These are phyloP conservation scores for Pogonus chalceus DNA, from an alignment of 1,140 invertebrate genomes.

Conservation along the genomic window DNA sequence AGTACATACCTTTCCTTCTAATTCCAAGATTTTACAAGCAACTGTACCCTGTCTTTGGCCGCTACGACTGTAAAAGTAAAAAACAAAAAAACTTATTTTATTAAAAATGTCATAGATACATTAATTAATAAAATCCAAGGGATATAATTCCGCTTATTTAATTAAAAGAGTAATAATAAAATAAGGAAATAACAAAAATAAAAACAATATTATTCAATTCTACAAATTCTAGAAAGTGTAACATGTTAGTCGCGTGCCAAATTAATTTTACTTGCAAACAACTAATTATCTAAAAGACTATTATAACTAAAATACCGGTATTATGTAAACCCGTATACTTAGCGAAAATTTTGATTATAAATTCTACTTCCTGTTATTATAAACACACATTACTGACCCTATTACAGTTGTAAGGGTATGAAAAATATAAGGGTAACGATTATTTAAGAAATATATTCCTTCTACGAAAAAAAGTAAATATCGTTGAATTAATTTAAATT, in stretches of 20 bases:
- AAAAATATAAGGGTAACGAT: too few relatives aligned
- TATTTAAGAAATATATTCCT: too few relatives aligned
- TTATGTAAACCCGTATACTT: neutral
- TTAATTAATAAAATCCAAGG: too few relatives aligned
- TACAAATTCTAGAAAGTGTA: too few relatives aligned
- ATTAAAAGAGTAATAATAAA: too few relatives aligned
- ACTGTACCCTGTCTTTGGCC: constrained; percentile 56
- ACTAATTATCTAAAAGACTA: neutral
- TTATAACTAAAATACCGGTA: neutral
- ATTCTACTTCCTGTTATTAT: neutral
- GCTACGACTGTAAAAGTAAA: constrained; percentile 16
- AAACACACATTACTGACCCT: too few relatives aligned
- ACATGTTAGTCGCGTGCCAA: neutral
- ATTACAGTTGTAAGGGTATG: too few relatives aligned
- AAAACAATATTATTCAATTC: too few relatives aligned
- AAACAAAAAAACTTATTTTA: too few relatives aligned
- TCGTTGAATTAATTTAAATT: neutral
- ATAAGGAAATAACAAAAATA: too few relatives aligned
- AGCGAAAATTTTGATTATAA: neutral
- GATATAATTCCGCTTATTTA: too few relatives aligned
- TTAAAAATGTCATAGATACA: too few relatives aligned
- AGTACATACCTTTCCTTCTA: constrained; percentile 62
- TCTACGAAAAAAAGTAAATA: neutral
- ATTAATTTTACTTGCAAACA: neutral
- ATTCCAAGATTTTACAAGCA: constrained; percentile 68